A percentile compares a stretch with the other conserved stretches of the same genome.
Evolutionary conservation across 92 coral and sea anemone species (phyloP).

Genomic region (Palythoa grandiflora): DNA sequence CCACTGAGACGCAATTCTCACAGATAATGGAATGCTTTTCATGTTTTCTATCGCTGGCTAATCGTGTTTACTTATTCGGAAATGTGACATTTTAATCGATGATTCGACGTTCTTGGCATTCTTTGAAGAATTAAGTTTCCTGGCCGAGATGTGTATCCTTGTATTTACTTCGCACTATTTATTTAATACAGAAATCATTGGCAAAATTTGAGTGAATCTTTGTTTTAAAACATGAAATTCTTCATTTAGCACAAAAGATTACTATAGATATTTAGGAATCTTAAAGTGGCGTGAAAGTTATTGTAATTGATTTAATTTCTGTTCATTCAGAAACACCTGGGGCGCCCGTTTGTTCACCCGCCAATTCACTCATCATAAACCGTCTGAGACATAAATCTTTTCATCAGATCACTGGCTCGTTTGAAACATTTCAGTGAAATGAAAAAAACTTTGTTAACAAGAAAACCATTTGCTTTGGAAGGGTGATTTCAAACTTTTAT

Average conservation of each 20-base stretch:
- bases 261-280: not conserved
- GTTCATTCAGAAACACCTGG: not conserved
- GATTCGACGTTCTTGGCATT: constrained; percentile 24
- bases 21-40: constrained; percentile 41
- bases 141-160: constrained; percentile 16
- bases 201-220: not conserved
- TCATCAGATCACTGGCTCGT: not conserved
- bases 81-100: constrained; percentile 41
- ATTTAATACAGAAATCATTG: not conserved
- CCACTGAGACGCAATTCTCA: constrained; percentile 37
- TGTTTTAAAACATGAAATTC: not conserved
- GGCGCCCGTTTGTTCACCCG: not conserved
- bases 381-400: not conserved
- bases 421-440: not conserved
- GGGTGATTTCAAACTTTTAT: not conserved
- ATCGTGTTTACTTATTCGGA: constrained; percentile 49
- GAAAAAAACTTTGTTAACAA: not conserved
- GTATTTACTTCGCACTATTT: not conserved
- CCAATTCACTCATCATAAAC: not conserved
- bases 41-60: constrained; percentile 45
- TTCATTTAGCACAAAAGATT: not conserved
- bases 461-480: not conserved
- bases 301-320: not conserved
- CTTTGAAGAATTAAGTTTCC: constrained; percentile 22
- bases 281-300: not conserved